Evolutionary conservation across 2,113 vertebrate genomes (phyloP).

Genomic region (Tympanuchus pallidicinctus): DNA sequence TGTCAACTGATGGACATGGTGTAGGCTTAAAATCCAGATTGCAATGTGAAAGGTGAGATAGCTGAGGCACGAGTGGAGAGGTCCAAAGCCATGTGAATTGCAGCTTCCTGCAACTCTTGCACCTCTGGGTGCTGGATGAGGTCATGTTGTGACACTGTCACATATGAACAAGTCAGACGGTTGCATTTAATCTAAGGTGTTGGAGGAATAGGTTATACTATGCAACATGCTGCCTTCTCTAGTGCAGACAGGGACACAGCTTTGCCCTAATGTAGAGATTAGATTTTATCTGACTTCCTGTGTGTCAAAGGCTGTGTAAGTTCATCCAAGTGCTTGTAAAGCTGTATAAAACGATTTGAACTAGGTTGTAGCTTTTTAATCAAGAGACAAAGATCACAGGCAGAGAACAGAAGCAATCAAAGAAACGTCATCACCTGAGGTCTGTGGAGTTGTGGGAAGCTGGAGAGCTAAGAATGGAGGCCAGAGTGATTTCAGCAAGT

Average conservation of each 20-base stretch:
- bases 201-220: background rate
- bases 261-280: background rate
- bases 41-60: background rate
- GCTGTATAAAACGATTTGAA: background rate
- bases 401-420: background rate
- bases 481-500: background rate
- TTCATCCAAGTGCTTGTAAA: background rate
- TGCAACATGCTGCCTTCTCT: background rate
- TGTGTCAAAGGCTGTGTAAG: background rate
- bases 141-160: background rate
- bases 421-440: background rate
- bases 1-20: background rate
- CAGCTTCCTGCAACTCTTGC: background rate
- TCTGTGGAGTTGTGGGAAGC: background rate
- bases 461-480: background rate
- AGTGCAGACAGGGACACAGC: background rate
- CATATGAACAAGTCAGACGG: rapidly evolving
- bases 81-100: background rate
- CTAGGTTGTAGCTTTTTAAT: background rate
- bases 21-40: background rate
- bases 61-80: background rate
- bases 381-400: background rate
- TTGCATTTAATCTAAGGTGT: background rate
- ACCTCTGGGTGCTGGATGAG: background rate
- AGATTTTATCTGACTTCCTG: background rate